Percentiles rank a stretch among this genome's conserved stretches.
phyloP scores from a whole-genome alignment of 2,888 invertebrate genomes.

The Ditula angustiorana region DNA sequence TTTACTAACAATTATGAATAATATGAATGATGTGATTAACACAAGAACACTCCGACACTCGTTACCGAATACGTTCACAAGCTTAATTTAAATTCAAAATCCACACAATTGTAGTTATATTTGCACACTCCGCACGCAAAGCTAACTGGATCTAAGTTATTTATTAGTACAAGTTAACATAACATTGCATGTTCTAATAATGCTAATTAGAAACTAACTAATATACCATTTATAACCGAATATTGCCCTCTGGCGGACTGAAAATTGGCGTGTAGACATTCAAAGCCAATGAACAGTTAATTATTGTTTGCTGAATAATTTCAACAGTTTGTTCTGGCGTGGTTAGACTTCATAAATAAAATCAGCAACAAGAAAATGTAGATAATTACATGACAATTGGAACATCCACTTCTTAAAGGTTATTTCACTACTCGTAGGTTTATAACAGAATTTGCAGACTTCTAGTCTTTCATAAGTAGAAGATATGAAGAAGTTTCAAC shows the following conservation, averaged over 20 bases:
- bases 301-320: constrained; percentile 60
- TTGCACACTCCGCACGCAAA: constrained; percentile 32
- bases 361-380: background rate
- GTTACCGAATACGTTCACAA: constrained; percentile 14
- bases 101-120: constrained; percentile 31
- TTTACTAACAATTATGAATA: constrained; percentile 7
- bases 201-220: constrained; percentile 44
- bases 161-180: constrained; percentile 37
- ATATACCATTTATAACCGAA: constrained; percentile 41
- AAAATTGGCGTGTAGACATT: constrained; percentile 52
- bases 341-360: background rate
- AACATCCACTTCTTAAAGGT: too few relatives aligned
- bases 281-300: constrained; percentile 61
- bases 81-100: constrained; percentile 37
- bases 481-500: too few relatives aligned
- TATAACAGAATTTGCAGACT: too few relatives aligned
- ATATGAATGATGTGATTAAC: constrained; percentile 4
- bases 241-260: constrained; percentile 37
- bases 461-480: too few relatives aligned
- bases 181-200: constrained; percentile 44
- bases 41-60: background rate
- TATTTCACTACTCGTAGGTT: too few relatives aligned
- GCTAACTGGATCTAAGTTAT: constrained; percentile 35
- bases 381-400: too few relatives aligned
- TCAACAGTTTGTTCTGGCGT: constrained; percentile 42